Percentiles rank a stretch among this genome's conserved stretches.
These are phyloP conservation scores for Prorops nasuta DNA, from an alignment of 1,140 invertebrate species.

Conservation along the genomic window DNA sequence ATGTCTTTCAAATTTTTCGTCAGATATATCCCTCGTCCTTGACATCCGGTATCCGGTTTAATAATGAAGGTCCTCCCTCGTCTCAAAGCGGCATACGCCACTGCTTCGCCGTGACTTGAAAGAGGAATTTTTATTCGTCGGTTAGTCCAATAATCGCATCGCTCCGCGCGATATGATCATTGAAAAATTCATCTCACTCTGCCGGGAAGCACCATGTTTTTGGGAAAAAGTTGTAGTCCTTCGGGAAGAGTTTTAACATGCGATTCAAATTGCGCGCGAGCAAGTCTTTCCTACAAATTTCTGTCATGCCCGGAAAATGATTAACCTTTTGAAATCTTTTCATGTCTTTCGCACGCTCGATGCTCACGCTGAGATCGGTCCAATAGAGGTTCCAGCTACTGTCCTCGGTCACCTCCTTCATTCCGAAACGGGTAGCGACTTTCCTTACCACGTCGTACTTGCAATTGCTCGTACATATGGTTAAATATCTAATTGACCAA, in stretches of 20 bases:
- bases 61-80: slow-evolving; percentile 81
- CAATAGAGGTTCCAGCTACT: slow-evolving; percentile 88
- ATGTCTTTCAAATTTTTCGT: slow-evolving; percentile 78
- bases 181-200: slow-evolving; percentile 69
- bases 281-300: slow-evolving; percentile 85
- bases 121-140: too few relatives aligned
- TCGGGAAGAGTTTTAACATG: slow-evolving; percentile 81
- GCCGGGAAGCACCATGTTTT: slow-evolving; percentile 91
- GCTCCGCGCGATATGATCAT: too few relatives aligned
- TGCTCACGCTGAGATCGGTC: slow-evolving; percentile 80
- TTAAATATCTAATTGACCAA: slow-evolving; percentile 47
- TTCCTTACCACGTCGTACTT: slow-evolving; percentile 72
- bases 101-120: slow-evolving; percentile 62
- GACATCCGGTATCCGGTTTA: slow-evolving; percentile 85
- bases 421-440: slow-evolving; percentile 71
- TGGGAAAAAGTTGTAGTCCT: slow-evolving; percentile 88
- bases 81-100: slow-evolving; percentile 64
- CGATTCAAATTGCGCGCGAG: slow-evolving; percentile 81
- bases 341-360: slow-evolving; percentile 85
- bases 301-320: slow-evolving; percentile 90
- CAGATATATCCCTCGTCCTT: slow-evolving; percentile 83
- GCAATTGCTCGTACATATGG: slow-evolving; percentile 72
- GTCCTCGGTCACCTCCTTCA: slow-evolving; percentile 75
- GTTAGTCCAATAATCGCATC: too few relatives aligned
- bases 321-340: slow-evolving; percentile 88